Conservation (phyloP, 1,140 invertebrate genomes). For the Aphaenogaster ashmeadi region DNA sequence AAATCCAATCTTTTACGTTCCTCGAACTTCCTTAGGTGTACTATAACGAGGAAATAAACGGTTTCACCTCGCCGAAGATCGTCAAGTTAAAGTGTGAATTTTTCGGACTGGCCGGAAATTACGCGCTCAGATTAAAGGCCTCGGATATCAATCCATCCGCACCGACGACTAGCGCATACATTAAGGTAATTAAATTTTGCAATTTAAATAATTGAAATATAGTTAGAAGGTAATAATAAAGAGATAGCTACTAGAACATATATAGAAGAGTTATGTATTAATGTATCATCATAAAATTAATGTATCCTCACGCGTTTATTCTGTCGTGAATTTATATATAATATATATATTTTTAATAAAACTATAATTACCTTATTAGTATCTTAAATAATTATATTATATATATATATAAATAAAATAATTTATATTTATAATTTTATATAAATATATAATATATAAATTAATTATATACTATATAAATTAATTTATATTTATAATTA, state of each 20-base stretch:
- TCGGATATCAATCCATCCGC: constrained; percentile 86
- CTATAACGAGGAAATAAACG: constrained; percentile 90
- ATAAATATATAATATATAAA: not conserved
- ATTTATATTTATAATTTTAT: no score
- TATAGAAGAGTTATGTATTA: not conserved
- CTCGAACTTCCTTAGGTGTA: constrained; percentile 85
- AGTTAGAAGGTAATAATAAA: not conserved
- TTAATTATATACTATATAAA: not conserved
- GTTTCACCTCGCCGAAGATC: constrained; percentile 90
- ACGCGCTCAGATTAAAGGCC: constrained; percentile 90
- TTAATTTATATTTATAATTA: not conserved
- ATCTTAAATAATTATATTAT: no score
- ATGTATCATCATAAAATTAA: not conserved
- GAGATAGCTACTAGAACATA: constrained; percentile 1
- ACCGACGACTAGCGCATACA: constrained; percentile 89
- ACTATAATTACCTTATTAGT: no score
- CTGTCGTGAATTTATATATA: not conserved
- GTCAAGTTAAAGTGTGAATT: constrained; percentile 91
- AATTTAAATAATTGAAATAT: not conserved
- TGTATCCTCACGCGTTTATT: not conserved
- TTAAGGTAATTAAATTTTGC: constrained; percentile 87
- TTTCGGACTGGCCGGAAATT: constrained; percentile 93
- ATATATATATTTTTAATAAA: not conserved
- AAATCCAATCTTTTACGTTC: not conserved
- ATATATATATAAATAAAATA: no score